Evolutionary conservation across 2,113 vertebrate genomes (phyloP).

Genomic region (Anguilla rostrata): DNA sequence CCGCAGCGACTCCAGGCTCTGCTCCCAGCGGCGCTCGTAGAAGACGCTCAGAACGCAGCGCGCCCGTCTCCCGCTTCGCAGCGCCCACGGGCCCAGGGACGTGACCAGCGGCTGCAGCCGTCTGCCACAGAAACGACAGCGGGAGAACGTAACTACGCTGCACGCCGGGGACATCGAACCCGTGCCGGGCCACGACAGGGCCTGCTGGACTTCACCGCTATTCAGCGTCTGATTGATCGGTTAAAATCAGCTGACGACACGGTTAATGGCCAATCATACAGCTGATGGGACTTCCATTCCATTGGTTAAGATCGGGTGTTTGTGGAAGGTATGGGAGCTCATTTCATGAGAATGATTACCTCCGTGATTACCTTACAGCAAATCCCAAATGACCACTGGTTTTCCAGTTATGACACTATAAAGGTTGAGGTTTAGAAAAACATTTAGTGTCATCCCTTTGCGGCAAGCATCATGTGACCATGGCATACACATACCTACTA

Average conservation of each 20-base stretch:
- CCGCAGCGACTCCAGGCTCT: constrained; percentile 77
- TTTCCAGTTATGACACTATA: too few species aligned
- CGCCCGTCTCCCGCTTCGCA: constrained; percentile 70
- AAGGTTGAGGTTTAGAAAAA: too few species aligned
- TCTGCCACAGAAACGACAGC: constrained; percentile 53
- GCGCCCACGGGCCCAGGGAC: constrained; percentile 84
- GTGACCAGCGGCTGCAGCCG: constrained; percentile 71
- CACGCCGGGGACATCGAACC: not conserved
- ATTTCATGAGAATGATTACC: too few species aligned
- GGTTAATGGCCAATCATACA: too few species aligned
- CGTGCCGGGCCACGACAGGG: too few species aligned
- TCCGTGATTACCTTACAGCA: too few species aligned
- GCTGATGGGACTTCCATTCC: too few species aligned
- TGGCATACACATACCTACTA: constrained; percentile 65
- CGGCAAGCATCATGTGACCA: not conserved
- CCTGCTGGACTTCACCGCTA: not conserved
- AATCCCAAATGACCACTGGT: too few species aligned
- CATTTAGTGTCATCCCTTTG: not conserved
- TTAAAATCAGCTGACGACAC: too few species aligned
- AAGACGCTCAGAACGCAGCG: constrained; percentile 83
- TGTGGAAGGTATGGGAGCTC: too few species aligned
- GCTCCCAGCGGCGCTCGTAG: constrained; percentile 91
- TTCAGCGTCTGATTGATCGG: not conserved
- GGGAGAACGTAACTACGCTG: not conserved
- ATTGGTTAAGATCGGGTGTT: too few species aligned